phyloP scores from a whole-genome alignment of 2,113 vertebrate genomes.

The Ochotona curzoniae region DNA sequence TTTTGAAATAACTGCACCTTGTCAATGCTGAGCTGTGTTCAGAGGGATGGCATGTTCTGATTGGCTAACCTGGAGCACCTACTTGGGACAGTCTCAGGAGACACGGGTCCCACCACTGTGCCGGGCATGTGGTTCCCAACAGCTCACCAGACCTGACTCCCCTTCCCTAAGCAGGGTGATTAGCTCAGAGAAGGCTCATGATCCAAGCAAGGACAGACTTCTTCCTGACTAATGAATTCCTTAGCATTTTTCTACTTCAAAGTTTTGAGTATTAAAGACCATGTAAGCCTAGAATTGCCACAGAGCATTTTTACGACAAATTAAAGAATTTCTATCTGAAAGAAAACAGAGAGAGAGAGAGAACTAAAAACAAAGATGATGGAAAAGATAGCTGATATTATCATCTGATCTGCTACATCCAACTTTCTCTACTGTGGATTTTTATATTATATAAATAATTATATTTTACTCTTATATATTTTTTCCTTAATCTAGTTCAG shows the following conservation, averaged over 20 bases:
- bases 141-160: neutral
- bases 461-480: neutral
- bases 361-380: neutral
- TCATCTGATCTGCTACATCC: neutral
- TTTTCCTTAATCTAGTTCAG: neutral
- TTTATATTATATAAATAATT: neutral
- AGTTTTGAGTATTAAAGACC: neutral
- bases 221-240: neutral
- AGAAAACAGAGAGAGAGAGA: neutral
- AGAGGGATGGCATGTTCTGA: neutral
- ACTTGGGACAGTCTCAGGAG: neutral
- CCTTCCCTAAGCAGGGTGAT: too few species aligned
- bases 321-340: neutral
- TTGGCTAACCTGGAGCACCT: neutral
- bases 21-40: neutral
- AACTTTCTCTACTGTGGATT: neutral
- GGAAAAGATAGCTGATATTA: neutral
- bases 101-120: neutral
- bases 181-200: neutral
- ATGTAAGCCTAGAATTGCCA: neutral
- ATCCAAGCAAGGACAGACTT: neutral
- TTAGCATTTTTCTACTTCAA: conserved; percentile 18
- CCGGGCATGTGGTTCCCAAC: accelerated
- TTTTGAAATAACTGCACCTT: neutral
- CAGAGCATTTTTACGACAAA: neutral